Evolutionary conservation across 2,797 vertebrate species (phyloP).

Genomic region (Loriculus beryllinus): DNA sequence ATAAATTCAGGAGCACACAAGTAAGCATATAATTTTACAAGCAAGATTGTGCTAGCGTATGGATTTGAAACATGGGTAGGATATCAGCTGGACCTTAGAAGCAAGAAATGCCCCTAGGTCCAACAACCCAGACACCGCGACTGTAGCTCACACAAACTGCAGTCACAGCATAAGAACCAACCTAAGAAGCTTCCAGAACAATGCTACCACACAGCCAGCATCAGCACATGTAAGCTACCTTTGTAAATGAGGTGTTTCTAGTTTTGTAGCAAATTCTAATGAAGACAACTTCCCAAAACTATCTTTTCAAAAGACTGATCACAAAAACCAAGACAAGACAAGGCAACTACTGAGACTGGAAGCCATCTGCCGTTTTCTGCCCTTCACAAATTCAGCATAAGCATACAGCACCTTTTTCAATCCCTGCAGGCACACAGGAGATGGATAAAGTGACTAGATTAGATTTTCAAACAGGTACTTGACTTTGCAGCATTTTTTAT

Average conservation of each 20-base stretch:
- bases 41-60: background rate
- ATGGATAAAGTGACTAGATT: background rate
- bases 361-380: background rate
- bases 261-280: background rate
- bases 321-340: background rate
- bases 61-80: background rate
- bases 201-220: fast-evolving
- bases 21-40: background rate
- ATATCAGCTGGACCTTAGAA: background rate
- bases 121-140: background rate
- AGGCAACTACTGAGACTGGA: background rate
- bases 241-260: background rate
- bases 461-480: background rate
- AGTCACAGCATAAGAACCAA: background rate
- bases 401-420: background rate
- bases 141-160: background rate
- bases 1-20: background rate
- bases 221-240: background rate
- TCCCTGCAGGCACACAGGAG: background rate
- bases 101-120: background rate
- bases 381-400: background rate
- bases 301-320: background rate
- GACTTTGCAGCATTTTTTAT: background rate
- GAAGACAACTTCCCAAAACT: background rate
- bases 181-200: background rate